phyloP scores from a whole-genome alignment of 1,140 invertebrate genomes.

The Coptotermes formosanus region DNA sequence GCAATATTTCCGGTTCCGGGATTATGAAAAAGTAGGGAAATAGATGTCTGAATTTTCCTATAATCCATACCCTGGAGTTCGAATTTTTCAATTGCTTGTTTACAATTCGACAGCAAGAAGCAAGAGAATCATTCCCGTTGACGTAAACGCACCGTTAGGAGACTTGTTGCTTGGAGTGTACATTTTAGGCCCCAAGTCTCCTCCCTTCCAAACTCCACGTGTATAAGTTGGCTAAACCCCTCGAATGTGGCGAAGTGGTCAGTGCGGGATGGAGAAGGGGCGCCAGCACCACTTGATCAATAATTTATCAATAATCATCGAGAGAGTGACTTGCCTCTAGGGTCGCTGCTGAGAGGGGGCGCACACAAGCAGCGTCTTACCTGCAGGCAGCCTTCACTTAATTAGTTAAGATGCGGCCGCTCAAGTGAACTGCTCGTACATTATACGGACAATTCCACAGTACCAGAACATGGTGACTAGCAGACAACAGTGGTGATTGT shows the following conservation, averaged over 20 bases:
- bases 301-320: constrained; percentile 15
- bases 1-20: too few relatives aligned
- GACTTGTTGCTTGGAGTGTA: background rate
- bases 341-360: background rate
- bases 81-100: too few relatives aligned
- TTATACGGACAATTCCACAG: too few relatives aligned
- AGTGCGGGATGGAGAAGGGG: background rate
- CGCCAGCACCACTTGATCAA: background rate
- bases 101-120: too few relatives aligned
- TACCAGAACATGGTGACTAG: too few relatives aligned
- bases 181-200: background rate
- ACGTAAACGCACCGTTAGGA: background rate
- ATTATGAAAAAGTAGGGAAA: too few relatives aligned
- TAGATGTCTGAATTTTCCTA: too few relatives aligned
- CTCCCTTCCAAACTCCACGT: background rate
- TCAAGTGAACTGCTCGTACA: background rate
- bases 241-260: background rate
- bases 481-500: too few relatives aligned
- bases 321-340: background rate
- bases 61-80: too few relatives aligned
- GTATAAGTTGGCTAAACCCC: background rate
- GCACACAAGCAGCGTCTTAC: background rate
- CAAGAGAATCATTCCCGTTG: too few relatives aligned
- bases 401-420: background rate
- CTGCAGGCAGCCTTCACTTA: background rate